A percentile compares a stretch with the other conserved stretches of the same genome.
Evolutionary conservation across 2,888 invertebrate species (phyloP).

Genomic region (Pterostichus niger): DNA sequence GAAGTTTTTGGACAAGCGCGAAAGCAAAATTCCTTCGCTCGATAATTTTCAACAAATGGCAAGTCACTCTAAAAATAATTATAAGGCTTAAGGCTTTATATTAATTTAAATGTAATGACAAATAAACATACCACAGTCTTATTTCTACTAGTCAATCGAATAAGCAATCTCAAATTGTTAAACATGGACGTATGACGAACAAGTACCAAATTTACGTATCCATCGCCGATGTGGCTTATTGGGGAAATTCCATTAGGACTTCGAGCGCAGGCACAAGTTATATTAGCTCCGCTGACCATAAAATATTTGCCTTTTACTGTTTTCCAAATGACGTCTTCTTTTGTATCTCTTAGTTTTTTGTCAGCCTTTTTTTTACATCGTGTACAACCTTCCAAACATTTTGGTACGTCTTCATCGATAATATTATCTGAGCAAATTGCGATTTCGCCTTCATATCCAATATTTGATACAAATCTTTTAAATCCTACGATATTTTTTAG

Average conservation of each 20-base stretch:
- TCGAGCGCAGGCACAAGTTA: conserved; percentile 87
- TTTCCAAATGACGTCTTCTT: conserved; percentile 76
- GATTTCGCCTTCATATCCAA: conserved; percentile 83
- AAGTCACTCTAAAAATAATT: conserved; percentile 80
- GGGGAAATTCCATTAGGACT: conserved; percentile 89
- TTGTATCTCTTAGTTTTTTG: conserved; percentile 68
- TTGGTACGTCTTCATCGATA: conserved; percentile 75
- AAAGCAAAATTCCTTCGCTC: conserved; percentile 86
- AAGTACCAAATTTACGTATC: conserved; percentile 87
- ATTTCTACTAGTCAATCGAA: conserved; percentile 81
- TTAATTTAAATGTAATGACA: neutral
- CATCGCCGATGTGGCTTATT: conserved; percentile 89
- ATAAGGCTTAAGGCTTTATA: conserved; percentile 56
- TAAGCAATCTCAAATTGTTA: conserved; percentile 85
- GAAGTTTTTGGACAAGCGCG: conserved; percentile 77
- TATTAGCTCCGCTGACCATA: conserved; percentile 88
- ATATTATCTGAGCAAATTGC: conserved; percentile 78
- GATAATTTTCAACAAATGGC: conserved; percentile 87
- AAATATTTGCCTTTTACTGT: conserved; percentile 86
- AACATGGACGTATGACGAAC: conserved; percentile 86
- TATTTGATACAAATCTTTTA: conserved; percentile 82
- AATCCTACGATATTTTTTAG: conserved; percentile 77
- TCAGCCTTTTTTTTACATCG: conserved; percentile 73
- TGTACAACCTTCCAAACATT: conserved; percentile 79
- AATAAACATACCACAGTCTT: conserved; percentile 80